Evolutionary conservation across 1,140 invertebrate genomes (phyloP).

Genomic region (Drosophila littoralis): DNA sequence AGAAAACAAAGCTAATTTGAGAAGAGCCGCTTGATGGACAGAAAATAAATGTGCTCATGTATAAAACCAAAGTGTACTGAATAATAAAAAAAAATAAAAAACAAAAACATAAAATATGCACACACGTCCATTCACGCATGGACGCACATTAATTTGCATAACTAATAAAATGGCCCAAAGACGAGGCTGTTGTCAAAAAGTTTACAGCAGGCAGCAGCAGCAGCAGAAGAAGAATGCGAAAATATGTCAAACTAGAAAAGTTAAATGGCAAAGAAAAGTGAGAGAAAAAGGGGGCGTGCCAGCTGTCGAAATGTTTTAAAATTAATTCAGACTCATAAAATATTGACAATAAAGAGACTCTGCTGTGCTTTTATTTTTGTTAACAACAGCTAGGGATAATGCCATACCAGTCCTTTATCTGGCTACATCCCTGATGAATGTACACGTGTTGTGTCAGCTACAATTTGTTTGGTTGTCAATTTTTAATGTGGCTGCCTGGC

Average conservation of each 20-base stretch:
- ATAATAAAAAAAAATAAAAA: constrained; percentile 16
- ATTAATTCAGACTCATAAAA: constrained; percentile 82
- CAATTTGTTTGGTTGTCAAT: constrained; percentile 77
- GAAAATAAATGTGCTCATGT: constrained; percentile 2
- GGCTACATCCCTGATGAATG: constrained; percentile 36
- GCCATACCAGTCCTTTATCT: constrained; percentile 1
- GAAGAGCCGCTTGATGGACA: neutral
- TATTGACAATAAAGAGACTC: constrained; percentile 64
- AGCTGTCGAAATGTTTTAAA: constrained; percentile 74
- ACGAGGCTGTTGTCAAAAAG: constrained; percentile 33
- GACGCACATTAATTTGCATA: constrained; percentile 80
- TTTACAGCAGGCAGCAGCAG: constrained; percentile 41
- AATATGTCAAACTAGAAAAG: constrained; percentile 76
- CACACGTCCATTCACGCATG: constrained; percentile 67
- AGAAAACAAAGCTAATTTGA: neutral
- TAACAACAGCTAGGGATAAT: constrained; percentile 34
- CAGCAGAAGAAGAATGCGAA: constrained; percentile 39
- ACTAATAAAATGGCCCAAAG: constrained; percentile 61
- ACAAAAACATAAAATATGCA: constrained; percentile 59
- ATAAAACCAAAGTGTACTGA: neutral
- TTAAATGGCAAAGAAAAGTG: constrained; percentile 65
- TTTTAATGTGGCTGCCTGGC: constrained; percentile 71
- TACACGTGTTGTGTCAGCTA: constrained; percentile 62
- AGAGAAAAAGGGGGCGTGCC: constrained; percentile 34
- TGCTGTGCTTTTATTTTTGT: constrained; percentile 1